A percentile compares a stretch with the other conserved stretches of the same genome.
Evolutionary conservation across 2,797 vertebrate genomes (phyloP).

Genomic region (Paguma larvata): DNA sequence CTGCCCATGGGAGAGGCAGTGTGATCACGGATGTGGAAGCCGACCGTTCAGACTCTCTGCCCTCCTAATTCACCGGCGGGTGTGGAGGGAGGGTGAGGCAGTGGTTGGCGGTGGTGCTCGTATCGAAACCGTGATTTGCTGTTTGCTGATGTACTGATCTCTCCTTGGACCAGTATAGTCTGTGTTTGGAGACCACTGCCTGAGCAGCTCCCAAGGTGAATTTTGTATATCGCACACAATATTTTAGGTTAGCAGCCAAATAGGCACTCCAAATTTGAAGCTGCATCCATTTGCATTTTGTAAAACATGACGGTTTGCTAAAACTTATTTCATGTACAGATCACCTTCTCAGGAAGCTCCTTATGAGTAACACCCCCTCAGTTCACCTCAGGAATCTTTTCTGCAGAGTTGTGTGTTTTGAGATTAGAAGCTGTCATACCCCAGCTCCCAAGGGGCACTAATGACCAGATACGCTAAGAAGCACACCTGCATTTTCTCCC

Average conservation of each 20-base stretch:
- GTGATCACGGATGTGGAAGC: neutral
- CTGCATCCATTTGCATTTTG: slow-evolving; percentile 6
- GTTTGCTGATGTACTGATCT: neutral
- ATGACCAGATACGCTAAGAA: neutral
- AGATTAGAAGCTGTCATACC: neutral
- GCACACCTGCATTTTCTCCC: neutral
- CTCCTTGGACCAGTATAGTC: neutral
- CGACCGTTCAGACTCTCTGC: neutral
- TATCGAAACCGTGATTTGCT: neutral
- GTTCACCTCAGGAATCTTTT: neutral
- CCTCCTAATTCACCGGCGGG: neutral
- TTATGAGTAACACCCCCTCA: neutral
- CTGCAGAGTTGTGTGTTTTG: neutral
- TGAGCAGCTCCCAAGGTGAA: neutral
- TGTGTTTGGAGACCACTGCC: neutral
- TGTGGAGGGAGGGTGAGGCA: neutral
- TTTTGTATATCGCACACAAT: slow-evolving; percentile 3
- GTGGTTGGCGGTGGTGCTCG: neutral
- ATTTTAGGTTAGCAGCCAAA: neutral
- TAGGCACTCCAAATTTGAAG: neutral
- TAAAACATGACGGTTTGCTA: neutral
- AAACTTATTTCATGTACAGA: neutral
- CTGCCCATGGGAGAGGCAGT: neutral
- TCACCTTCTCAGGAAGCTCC: neutral
- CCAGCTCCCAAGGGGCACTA: neutral